Base-by-base conservation (phyloP, 2,888 invertebrate species). In the Agrotis puta region DNA sequence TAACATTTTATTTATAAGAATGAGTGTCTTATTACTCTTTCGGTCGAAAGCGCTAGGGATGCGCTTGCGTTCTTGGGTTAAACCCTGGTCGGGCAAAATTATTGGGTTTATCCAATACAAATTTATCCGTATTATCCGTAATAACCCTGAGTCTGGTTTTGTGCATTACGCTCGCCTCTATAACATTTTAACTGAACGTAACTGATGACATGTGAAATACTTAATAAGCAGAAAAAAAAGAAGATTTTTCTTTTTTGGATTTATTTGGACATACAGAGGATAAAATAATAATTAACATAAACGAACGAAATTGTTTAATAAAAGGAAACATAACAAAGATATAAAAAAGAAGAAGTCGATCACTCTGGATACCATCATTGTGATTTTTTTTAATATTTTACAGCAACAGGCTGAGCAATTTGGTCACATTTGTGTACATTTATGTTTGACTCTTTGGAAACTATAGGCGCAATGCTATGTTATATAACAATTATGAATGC, bases 401-500 rank as follows among this genome's bases (percentile, higher is more conserved):
- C 27, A 27, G 27, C 6, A 27, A 3, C 27, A 27, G 3, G 27
- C 27, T 33, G 33, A 33, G 33, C 33, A 33, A 9, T 33, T 33
- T 33, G 33, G 33, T 33, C 33, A 33, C 9, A 3, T 48, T 3
- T 9, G 3, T 18, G 3, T 24, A 18, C 9, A 24, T 2, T 9
- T 54, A 18, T 24, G 18, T 0, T 18, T 53, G 3, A 24, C 27
- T 7, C 3, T 27, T 27, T 5, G 2, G 5, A 6, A 5, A 33
- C 2, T 2, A n/a, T n/a, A 27, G 27, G 27, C 9, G n/a, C n/a
- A 14, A 1, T 33, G n/a, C 69, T 79, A 69, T 57, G 66, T 83
- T 81, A 77, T 64, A 47, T 77, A 84, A 84, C 18, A n/a, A 22
- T 58, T 70, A 70, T 64, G 24, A 57, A 39, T 47, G 14, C 77